A percentile compares a stretch with the other conserved stretches of the same genome.
These are phyloP conservation scores for Corydoras maculifer DNA, from an alignment of 2,113 vertebrate species.

Conservation along the genomic window DNA sequence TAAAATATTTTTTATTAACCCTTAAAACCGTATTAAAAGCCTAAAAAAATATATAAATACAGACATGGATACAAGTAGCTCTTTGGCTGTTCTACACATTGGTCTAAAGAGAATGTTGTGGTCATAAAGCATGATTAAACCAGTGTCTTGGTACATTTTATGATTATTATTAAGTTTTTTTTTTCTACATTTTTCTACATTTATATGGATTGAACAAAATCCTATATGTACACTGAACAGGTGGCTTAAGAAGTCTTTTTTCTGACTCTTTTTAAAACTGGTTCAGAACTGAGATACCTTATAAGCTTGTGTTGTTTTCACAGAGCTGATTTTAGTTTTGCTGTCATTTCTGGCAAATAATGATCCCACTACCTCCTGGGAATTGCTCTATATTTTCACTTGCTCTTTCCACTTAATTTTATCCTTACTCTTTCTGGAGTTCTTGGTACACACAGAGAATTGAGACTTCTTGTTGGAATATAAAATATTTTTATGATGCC, in stretches of 20 bases:
- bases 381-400: slow-evolving; percentile 51
- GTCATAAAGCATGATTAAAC: too few species aligned
- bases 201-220: background rate
- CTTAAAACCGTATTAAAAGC: too few species aligned
- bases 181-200: too few species aligned
- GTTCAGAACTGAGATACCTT: slow-evolving; percentile 23
- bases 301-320: slow-evolving; percentile 53
- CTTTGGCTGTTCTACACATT: background rate
- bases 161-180: too few species aligned
- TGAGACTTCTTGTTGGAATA: background rate
- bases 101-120: background rate
- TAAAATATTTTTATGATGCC: background rate
- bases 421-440: slow-evolving; percentile 23
- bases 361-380: slow-evolving; percentile 48
- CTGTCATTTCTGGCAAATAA: slow-evolving; percentile 45
- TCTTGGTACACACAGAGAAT: slow-evolving; percentile 1
- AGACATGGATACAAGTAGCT: too few species aligned
- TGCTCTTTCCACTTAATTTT: slow-evolving; percentile 38
- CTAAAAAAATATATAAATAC: too few species aligned
- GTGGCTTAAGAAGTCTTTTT: background rate
- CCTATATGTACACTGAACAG: background rate
- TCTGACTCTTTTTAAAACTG: slow-evolving; percentile 8
- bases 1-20: too few species aligned
- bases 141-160: too few species aligned
- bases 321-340: slow-evolving; percentile 45